Base-by-base conservation (phyloP, 2,797 vertebrate species). In the Capromys pilorides region DNA sequence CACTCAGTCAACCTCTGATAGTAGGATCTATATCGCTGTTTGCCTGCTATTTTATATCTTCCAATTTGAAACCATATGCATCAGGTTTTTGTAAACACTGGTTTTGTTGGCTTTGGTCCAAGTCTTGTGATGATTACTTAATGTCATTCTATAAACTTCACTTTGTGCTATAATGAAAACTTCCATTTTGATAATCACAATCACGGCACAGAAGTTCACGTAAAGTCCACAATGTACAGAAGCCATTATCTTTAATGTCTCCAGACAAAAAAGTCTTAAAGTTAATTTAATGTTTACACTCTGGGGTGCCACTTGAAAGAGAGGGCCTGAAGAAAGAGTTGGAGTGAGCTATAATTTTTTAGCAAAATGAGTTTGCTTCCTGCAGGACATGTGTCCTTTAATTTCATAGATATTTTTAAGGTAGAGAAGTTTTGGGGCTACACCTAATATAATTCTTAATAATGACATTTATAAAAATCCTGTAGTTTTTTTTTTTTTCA, bases 141-240 rank as follows among this genome's bases (percentile, higher is more conserved):
- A 85, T 88, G 67, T 91, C 73, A 85, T 93, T 88, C 59, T 93
- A 62, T 95, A 90, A 96, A 90, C 88, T 91, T 93, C 86, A 93
- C 77, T 71, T 91, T 75, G 28, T 82, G 11, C 24, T 86, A 0
- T 85, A 95, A 66, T 54, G 39, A 92, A 96, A 95, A 83, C 9
- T 66, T 90, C 49, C 51, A 88, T 87, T 91, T 93, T 95, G 64
- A 93, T 94, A 90, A 71, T 96, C 67, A 93, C 79, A 69, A 86
- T 78, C 85, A 54, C 90, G 67, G 22, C 81, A 89, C 57, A 78
- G 89, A 94, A 89, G 88, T 94, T 95, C 81, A 67, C 31, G 4
- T 49, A 79, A 95, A 95, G 85, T 80, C 85, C 86, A 92, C 83
- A 62, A 92, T 86, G 16, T 93, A 62, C 83, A 93, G 87, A 94